These are phyloP conservation scores for Odontophorus gujanensis DNA, from an alignment of 2,113 vertebrate species.

Conservation along the genomic window DNA sequence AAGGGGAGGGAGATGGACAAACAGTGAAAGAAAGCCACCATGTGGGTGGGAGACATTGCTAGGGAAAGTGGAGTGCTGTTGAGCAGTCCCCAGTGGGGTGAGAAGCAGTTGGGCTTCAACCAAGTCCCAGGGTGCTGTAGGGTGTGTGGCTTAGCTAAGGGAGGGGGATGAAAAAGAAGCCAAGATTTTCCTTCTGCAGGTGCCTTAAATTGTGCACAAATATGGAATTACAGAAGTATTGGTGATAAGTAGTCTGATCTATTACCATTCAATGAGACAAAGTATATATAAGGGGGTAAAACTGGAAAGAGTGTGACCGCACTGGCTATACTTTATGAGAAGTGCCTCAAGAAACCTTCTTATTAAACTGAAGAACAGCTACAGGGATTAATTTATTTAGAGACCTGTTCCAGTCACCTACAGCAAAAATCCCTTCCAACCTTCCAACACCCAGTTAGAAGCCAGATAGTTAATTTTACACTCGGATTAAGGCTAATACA, in stretches of 20 bases:
- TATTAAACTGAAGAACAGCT: neutral
- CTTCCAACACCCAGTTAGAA: neutral
- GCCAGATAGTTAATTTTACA: neutral
- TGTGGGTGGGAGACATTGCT: rapidly evolving
- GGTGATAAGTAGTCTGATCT: neutral
- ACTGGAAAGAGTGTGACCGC: rapidly evolving
- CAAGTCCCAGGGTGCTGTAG: neutral
- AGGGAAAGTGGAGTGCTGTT: neutral
- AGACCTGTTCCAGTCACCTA: neutral
- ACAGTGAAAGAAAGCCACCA: neutral
- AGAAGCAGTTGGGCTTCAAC: neutral
- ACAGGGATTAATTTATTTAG: neutral
- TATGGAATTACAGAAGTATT: neutral
- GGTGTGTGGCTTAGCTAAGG: neutral
- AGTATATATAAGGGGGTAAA: neutral
- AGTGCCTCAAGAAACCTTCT: neutral
- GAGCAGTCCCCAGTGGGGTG: neutral
- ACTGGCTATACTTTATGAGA: neutral
- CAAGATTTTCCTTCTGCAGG: neutral
- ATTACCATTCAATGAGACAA: neutral
- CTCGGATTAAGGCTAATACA: neutral
- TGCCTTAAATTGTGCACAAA: neutral
- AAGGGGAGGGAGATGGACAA: rapidly evolving
- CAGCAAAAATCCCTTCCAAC: conserved; percentile 9
- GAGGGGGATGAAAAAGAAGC: neutral